Conservation (phyloP, 35 echinoderm and acorn worm genomes). For the Acanthaster planci region DNA sequence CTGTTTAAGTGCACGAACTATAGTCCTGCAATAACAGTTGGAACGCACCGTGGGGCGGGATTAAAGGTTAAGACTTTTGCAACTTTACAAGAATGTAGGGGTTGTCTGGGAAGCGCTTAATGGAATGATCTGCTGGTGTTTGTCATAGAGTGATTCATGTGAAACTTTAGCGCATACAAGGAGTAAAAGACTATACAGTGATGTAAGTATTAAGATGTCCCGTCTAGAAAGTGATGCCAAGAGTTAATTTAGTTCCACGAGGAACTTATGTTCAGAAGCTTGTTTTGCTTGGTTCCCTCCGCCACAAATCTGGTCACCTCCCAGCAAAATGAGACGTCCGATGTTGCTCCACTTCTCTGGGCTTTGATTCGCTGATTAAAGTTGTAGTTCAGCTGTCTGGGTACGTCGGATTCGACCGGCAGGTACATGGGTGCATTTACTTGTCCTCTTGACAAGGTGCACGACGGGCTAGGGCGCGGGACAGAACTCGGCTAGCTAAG, state of each 20-base stretch:
- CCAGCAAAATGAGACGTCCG: not conserved
- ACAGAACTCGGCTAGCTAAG: slow-evolving; percentile 10
- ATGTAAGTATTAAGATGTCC: not conserved
- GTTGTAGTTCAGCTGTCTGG: slow-evolving; percentile 24
- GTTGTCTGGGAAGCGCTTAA: slow-evolving; percentile 20
- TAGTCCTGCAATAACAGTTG: not conserved
- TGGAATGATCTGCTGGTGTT: slow-evolving; percentile 22
- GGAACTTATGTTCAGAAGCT: not conserved
- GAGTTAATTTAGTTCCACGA: not conserved
- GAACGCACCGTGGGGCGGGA: slow-evolving; percentile 6
- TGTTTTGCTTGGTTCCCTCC: slow-evolving; percentile 6
- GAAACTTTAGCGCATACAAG: not conserved
- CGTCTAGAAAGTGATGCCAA: not conserved
- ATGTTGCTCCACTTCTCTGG: slow-evolving; percentile 19
- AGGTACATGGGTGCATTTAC: not conserved
- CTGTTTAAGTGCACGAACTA: no score
- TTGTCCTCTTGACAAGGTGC: slow-evolving; percentile 4
- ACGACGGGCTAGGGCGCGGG: slow-evolving; percentile 19
- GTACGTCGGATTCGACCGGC: not conserved
- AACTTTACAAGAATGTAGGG: slow-evolving; percentile 27
- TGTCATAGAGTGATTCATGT: slow-evolving; percentile 16
- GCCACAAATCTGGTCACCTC: not conserved
- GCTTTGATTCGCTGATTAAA: slow-evolving; percentile 22
- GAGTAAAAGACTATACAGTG: not conserved
- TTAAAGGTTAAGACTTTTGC: slow-evolving; percentile 29